Conservation (phyloP, 1,140 invertebrate genomes). For the Drosophila kurseongensis region DNA sequence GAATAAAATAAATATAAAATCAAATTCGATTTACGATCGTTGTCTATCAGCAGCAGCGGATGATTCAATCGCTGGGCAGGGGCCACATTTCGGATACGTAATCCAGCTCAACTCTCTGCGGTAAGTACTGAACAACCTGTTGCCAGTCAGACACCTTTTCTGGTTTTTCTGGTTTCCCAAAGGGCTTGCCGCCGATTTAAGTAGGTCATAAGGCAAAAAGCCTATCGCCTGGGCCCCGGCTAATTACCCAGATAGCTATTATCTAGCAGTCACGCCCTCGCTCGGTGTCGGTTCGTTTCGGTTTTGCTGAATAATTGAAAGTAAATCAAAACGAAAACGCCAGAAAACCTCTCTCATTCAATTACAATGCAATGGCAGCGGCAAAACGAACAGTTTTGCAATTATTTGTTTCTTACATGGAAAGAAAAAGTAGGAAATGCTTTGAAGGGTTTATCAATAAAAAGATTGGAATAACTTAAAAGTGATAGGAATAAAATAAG, state of each 20-base stretch:
- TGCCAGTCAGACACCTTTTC: constrained; percentile 23
- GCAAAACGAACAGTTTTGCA: constrained; percentile 1
- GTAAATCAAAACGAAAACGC: constrained; percentile 54
- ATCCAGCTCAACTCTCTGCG: constrained; percentile 7
- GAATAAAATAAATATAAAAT: constrained; percentile 71
- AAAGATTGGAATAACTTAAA: no score
- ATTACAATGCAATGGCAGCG: constrained; percentile 34
- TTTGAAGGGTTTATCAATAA: no score
- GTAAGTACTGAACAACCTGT: constrained; percentile 40
- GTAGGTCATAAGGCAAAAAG: constrained; percentile 55
- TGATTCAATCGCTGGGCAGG: constrained; percentile 31
- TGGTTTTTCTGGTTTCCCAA: constrained; percentile 50
- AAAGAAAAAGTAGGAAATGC: background rate
- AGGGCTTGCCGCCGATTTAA: constrained; percentile 51
- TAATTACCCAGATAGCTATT: constrained; percentile 48
- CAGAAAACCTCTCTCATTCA: constrained; percentile 31
- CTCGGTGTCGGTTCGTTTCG: constrained; percentile 13
- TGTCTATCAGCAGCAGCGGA: constrained; percentile 16
- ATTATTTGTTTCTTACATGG: background rate
- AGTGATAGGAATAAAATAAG: no score
- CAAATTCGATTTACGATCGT: constrained; percentile 52
- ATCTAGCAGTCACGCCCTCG: constrained; percentile 38
- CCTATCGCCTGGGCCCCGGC: constrained; percentile 16
- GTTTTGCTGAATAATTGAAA: constrained; percentile 66
- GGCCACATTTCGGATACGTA: constrained; percentile 15